Percentiles rank a stretch among this genome's conserved stretches.
Conservation (phyloP, 2,113 vertebrate genomes). For the Saimiri boliviensis region DNA sequence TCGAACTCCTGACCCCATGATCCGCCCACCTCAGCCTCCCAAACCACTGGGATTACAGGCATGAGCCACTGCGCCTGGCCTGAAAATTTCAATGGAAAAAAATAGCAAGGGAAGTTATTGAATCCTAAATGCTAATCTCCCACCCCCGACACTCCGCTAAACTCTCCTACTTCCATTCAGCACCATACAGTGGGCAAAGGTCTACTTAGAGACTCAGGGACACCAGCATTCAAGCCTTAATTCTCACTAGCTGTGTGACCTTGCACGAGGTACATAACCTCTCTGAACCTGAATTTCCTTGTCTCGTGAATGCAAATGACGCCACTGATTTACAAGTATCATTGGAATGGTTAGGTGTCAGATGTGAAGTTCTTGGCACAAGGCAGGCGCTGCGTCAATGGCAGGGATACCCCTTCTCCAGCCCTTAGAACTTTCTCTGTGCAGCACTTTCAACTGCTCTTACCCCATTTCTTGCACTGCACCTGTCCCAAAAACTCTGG, state of each 20-base stretch:
- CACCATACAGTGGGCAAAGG: neutral
- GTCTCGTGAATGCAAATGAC: neutral
- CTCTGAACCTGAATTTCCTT: neutral
- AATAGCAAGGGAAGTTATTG: neutral
- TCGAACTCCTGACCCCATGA: too few species aligned
- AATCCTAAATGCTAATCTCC: neutral
- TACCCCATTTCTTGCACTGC: neutral
- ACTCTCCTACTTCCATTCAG: neutral
- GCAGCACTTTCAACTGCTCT: neutral
- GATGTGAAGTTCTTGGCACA: neutral
- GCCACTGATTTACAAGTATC: fast-evolving
- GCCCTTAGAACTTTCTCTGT: neutral
- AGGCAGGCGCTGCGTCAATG: neutral
- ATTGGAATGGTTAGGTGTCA: too few species aligned
- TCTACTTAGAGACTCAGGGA: neutral
- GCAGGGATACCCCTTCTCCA: neutral
- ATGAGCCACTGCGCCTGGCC: too few species aligned
- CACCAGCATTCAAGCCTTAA: neutral
- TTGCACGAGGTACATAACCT: neutral
- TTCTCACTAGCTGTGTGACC: neutral
- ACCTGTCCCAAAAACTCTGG: neutral
- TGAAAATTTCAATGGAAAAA: neutral
- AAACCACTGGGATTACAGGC: too few species aligned
- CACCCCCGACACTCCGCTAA: neutral
- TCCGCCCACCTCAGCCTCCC: too few species aligned